These are phyloP conservation scores for Sclerurus mexicanus DNA, from an alignment of 2,113 vertebrate species.

Conservation along the genomic window DNA sequence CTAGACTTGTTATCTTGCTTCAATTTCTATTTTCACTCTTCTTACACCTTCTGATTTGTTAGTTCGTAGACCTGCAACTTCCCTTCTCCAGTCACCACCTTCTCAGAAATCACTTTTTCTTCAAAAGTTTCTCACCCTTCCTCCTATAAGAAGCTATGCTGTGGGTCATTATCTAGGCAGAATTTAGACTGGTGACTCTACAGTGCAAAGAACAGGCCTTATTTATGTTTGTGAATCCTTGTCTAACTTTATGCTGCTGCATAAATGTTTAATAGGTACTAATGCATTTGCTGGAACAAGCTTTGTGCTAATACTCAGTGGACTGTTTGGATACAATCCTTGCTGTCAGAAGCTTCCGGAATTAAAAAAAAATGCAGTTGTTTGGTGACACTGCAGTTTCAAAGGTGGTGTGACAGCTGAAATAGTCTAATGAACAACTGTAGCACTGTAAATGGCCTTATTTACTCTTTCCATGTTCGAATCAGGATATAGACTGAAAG, in stretches of 20 bases:
- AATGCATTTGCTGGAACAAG: conserved; percentile 62
- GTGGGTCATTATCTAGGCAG: not conserved
- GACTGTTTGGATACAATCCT: not conserved
- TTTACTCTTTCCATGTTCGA: not conserved
- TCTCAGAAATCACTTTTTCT: not conserved
- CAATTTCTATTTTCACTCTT: not conserved
- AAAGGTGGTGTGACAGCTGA: not conserved
- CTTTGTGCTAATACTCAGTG: not conserved
- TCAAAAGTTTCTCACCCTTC: not conserved
- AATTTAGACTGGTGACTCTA: not conserved
- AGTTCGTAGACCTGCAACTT: not conserved
- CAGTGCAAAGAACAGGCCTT: not conserved
- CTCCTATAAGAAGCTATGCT: not conserved
- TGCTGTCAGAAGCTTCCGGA: conserved; percentile 40
- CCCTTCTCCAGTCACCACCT: not conserved
- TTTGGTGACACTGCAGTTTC: conserved; percentile 23
- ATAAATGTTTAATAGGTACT: conserved; percentile 66
- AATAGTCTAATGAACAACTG: fast-evolving
- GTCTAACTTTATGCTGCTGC: conserved; percentile 6
- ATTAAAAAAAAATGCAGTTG: not conserved
- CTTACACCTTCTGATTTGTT: not conserved
- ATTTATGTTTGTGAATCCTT: conserved; percentile 18
- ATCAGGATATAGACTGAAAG: not conserved
- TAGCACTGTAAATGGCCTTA: not conserved
- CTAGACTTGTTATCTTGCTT: not conserved